phyloP scores from a whole-genome alignment of 64 coral and sea anemone species.

The Stichodactyla helianthus region DNA sequence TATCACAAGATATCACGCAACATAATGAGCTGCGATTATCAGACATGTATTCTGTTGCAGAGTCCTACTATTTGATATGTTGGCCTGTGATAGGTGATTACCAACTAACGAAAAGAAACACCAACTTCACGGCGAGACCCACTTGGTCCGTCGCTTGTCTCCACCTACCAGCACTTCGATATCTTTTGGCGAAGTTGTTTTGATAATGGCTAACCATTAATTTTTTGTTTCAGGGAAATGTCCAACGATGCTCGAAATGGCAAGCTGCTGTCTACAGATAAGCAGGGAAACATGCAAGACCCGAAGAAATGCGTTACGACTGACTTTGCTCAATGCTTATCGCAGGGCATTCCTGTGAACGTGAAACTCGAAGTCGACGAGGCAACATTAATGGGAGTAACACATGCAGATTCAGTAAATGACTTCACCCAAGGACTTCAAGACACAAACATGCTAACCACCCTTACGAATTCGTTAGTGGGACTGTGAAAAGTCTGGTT shows the following conservation, averaged over 20 bases:
- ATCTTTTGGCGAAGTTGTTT: constrained; percentile 27
- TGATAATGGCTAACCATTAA: constrained; percentile 42
- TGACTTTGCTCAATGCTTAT: constrained; percentile 81
- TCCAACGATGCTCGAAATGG: constrained; percentile 76
- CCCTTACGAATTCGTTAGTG: constrained; percentile 91
- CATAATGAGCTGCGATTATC: constrained; percentile 62
- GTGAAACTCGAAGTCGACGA: constrained; percentile 93
- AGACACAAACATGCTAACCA: constrained; percentile 86
- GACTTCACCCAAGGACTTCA: constrained; percentile 89
- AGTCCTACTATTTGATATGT: constrained; percentile 51
- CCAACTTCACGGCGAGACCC: constrained; percentile 10
- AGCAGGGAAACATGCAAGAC: constrained; percentile 60
- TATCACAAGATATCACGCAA: constrained; percentile 42
- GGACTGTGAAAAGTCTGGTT: constrained; percentile 68
- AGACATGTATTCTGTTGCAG: constrained; percentile 64
- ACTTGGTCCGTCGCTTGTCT: constrained; percentile 6
- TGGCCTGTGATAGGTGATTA: constrained; percentile 55
- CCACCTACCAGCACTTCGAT: constrained; percentile 16
- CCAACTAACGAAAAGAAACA: neutral
- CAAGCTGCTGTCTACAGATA: constrained; percentile 77
- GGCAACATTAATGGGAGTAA: constrained; percentile 69
- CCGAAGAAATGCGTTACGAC: constrained; percentile 76
- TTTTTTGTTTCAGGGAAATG: constrained; percentile 57
- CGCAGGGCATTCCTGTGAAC: constrained; percentile 57
- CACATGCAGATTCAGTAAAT: constrained; percentile 58